Evolutionary conservation across 2,888 invertebrate genomes (phyloP).

Genomic region (Peribatodes rhomboidaria): DNA sequence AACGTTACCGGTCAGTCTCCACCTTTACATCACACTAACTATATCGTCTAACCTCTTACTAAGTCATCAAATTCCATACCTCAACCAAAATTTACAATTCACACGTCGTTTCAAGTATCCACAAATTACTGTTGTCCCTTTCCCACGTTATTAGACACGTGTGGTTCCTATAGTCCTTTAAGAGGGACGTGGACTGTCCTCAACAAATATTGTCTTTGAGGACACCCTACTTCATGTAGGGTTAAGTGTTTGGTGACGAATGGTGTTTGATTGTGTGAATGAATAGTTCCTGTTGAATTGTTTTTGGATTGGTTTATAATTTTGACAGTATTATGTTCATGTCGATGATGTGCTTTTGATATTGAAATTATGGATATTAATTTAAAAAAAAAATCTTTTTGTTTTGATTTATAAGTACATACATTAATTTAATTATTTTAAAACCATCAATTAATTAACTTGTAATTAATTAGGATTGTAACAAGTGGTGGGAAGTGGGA

Average conservation of each 20-base stretch:
- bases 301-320: constrained; percentile 25
- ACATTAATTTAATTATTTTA: too few species aligned
- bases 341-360: background rate
- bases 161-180: constrained; percentile 58
- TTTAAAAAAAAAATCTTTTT: too few species aligned
- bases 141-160: constrained; percentile 74
- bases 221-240: constrained; percentile 69
- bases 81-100: constrained; percentile 55
- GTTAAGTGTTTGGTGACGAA: constrained; percentile 68
- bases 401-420: too few species aligned
- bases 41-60: too few species aligned
- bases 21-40: too few species aligned
- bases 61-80: constrained; percentile 19
- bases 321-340: constrained; percentile 1
- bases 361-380: too few species aligned
- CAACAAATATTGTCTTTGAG: constrained; percentile 85
- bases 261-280: constrained; percentile 56
- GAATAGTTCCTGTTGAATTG: constrained; percentile 32
- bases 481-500: too few species aligned
- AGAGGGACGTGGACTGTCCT: constrained; percentile 60
- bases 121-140: constrained; percentile 75
- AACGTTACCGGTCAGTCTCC: too few species aligned
- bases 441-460: too few species aligned
- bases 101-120: constrained; percentile 66
- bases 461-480: too few species aligned